Conservation (phyloP, 2,113 vertebrate genomes). For the Anas platyrhynchos region DNA sequence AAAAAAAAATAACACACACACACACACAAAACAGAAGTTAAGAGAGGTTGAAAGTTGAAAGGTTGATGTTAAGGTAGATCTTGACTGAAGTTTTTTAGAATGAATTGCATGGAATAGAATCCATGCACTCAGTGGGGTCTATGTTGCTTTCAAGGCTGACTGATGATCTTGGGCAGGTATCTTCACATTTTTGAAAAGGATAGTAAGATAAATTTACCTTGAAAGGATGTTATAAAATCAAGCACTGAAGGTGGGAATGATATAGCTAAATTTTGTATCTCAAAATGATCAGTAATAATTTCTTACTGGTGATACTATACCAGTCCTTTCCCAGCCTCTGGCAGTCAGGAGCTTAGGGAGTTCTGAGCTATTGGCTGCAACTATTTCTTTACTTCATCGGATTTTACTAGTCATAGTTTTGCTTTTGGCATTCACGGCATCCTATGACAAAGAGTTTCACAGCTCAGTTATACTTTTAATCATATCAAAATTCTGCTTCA, state of each 20-base stretch:
- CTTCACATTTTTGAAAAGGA: not conserved
- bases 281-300: not conserved
- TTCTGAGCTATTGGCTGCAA: not conserved
- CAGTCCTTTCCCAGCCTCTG: not conserved
- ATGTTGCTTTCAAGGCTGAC: not conserved
- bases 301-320: not conserved
- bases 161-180: not conserved
- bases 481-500: not conserved
- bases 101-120: not conserved
- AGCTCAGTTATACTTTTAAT: not conserved
- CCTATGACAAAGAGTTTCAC: not conserved
- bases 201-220: not conserved
- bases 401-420: not conserved
- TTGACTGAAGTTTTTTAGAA: not conserved
- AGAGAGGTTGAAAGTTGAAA: not conserved
- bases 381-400: not conserved
- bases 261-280: not conserved
- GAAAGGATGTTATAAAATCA: not conserved
- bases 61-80: not conserved
- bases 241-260: not conserved
- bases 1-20: not conserved
- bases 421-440: not conserved
- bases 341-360: not conserved
- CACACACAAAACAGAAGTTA: not conserved
- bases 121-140: not conserved